A percentile compares a stretch with the other conserved stretches of the same genome.
Conservation (phyloP, 1,140 invertebrate species). For the Scylla paramamosain region DNA sequence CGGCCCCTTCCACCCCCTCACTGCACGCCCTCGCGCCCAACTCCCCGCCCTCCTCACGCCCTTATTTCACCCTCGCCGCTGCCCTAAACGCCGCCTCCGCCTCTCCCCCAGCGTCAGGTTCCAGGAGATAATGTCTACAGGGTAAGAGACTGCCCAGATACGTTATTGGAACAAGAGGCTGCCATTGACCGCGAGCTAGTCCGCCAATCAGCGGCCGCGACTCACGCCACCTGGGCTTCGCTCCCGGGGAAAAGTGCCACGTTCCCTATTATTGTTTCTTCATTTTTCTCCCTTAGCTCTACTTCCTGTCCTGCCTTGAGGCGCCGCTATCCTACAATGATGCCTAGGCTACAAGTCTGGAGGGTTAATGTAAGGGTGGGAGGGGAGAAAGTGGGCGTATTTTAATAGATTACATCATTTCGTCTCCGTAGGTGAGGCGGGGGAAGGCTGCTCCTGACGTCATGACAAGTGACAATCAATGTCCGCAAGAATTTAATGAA, state of each 20-base stretch:
- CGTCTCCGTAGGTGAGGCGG: background rate
- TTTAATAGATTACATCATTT: background rate
- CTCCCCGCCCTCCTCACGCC: background rate
- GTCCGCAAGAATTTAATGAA: background rate
- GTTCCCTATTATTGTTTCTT: background rate
- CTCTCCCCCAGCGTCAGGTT: background rate
- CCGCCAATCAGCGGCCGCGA: background rate
- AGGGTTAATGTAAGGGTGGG: background rate
- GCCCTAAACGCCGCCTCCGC: background rate
- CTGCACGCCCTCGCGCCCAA: background rate
- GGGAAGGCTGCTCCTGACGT: background rate
- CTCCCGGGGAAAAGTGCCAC: background rate
- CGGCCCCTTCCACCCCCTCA: background rate
- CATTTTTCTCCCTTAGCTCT: background rate
- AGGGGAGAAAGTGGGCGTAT: background rate
- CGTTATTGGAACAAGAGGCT: slow-evolving; percentile 21
- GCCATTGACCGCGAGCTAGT: background rate
- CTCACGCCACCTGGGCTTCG: background rate
- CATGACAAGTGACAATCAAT: background rate
- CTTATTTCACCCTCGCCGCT: background rate
- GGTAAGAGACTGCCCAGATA: background rate
- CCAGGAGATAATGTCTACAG: background rate
- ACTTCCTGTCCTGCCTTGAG: background rate
- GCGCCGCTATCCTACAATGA: background rate
- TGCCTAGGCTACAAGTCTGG: background rate